Evolutionary conservation across 2,797 vertebrate genomes (phyloP).

Genomic region (Pipistrellus kuhlii): DNA sequence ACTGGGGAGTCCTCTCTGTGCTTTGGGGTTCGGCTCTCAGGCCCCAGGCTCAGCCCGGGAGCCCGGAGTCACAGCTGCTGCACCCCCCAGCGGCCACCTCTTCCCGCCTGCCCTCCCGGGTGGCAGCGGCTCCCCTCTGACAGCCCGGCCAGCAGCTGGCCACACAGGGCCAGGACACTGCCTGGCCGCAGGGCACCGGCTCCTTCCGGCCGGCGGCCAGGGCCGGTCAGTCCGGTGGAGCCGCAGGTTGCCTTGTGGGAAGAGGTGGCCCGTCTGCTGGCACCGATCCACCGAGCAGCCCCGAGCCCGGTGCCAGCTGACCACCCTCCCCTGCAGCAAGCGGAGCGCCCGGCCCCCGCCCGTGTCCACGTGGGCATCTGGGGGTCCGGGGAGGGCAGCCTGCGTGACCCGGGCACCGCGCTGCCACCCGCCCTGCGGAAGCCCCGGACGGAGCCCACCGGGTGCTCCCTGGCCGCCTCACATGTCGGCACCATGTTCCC

Average conservation of each 20-base stretch:
- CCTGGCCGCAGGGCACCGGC: background rate
- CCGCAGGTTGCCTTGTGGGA: conserved; percentile 4
- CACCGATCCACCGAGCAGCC: background rate
- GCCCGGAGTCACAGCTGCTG: background rate
- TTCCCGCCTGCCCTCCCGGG: background rate
- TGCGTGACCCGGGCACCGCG: background rate
- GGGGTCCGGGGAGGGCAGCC: background rate
- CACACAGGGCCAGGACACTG: background rate
- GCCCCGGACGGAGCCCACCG: background rate
- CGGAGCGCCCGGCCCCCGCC: background rate
- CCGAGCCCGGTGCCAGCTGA: background rate
- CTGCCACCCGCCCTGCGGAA: background rate
- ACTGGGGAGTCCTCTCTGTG: background rate
- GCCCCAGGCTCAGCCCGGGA: background rate
- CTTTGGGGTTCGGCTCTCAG: background rate
- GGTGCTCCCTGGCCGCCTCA: conserved; percentile 14
- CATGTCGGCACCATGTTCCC: background rate
- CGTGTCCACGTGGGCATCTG: background rate
- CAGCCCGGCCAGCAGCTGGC: conserved; percentile 47
- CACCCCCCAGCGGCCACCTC: background rate
- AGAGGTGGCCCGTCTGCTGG: background rate
- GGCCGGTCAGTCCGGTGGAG: background rate
- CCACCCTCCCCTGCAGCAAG: background rate
- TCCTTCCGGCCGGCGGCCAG: conserved; percentile 45
- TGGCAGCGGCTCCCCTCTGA: background rate